Evolutionary conservation across 2,797 vertebrate species (phyloP).

Genomic region (Gadopsis marmoratus): DNA sequence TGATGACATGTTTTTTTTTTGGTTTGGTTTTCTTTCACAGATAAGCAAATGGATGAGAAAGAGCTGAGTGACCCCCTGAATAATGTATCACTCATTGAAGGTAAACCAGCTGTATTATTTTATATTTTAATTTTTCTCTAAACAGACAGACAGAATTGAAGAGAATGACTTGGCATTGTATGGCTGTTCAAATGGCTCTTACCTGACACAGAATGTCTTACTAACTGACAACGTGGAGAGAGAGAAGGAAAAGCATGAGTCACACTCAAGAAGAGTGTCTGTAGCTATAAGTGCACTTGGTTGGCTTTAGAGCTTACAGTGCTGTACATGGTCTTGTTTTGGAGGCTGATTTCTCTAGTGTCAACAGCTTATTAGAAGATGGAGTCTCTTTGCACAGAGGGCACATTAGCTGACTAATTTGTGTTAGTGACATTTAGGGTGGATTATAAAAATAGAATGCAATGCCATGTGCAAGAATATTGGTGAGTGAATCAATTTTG

Average conservation of each 20-base stretch:
- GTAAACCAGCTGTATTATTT: conserved; percentile 67
- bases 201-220: conserved; percentile 36
- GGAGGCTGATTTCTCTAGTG: conserved; percentile 51
- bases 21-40: conserved; percentile 60
- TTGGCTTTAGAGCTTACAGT: conserved; percentile 34
- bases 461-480: conserved; percentile 11
- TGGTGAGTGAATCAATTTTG: conserved; percentile 63
- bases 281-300: conserved; percentile 40
- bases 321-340: conserved; percentile 67
- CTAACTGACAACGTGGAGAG: neutral
- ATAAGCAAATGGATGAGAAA: conserved; percentile 83
- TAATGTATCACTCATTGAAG: conserved; percentile 83
- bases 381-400: conserved; percentile 53
- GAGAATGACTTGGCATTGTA: conserved; percentile 56
- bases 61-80: conserved; percentile 81
- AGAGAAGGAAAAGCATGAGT: conserved; percentile 60
- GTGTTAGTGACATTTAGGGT: conserved; percentile 31
- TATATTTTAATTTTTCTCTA: neutral
- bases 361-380: conserved; percentile 58
- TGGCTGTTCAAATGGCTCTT: conserved; percentile 30
- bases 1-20: neutral
- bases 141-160: conserved; percentile 8
- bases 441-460: conserved; percentile 28
- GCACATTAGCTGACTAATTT: conserved; percentile 48
- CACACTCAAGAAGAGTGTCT: conserved; percentile 50